phyloP scores from a whole-genome alignment of 2,113 vertebrate genomes.

The Trogon surrucura region DNA sequence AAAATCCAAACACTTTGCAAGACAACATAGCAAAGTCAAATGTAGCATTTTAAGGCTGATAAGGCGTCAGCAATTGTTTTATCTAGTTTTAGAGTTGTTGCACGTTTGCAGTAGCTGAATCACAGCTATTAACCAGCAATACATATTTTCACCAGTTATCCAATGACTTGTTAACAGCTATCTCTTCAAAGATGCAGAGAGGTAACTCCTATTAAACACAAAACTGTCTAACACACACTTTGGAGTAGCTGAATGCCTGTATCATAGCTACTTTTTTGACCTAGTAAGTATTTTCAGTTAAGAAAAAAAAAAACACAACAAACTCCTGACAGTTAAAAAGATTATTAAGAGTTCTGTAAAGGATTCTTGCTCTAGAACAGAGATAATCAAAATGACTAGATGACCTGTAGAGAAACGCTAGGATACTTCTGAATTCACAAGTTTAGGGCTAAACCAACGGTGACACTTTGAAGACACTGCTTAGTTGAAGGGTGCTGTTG shows the following conservation, averaged over 20 bases:
- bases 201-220: neutral
- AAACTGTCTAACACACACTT: neutral
- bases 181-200: neutral
- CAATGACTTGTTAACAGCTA: neutral
- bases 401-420: neutral
- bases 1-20: neutral
- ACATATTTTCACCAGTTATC: neutral
- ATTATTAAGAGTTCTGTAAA: neutral
- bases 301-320: neutral
- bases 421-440: neutral
- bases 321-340: neutral
- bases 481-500: neutral
- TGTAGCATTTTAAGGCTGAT: neutral
- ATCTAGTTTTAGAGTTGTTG: neutral
- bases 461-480: neutral
- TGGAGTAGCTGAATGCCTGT: neutral
- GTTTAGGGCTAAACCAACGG: neutral
- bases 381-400: neutral
- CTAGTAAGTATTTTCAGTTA: neutral
- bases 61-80: neutral
- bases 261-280: neutral
- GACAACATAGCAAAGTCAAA: neutral
- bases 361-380: neutral
- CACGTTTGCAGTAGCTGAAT: neutral
- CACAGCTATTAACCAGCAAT: neutral